Evolutionary conservation across 2,113 vertebrate genomes (phyloP).

Genomic region (Apodemus sylvaticus): DNA sequence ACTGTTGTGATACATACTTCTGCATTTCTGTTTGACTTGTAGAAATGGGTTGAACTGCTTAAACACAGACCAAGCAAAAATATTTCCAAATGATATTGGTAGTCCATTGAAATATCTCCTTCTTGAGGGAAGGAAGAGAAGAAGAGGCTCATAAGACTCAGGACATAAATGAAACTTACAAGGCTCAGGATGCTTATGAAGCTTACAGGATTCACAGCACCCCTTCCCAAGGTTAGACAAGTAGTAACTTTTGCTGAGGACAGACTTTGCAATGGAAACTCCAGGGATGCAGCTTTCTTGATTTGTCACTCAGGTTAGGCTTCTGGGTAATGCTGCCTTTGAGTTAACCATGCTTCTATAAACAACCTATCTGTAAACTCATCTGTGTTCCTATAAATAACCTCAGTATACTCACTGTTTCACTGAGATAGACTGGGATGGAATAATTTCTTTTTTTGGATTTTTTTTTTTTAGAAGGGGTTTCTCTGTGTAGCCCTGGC

Average conservation of each 20-base stretch:
- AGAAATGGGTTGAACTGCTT: background rate
- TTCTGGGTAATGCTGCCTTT: background rate
- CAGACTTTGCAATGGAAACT: background rate
- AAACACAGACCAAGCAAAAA: constrained; percentile 5
- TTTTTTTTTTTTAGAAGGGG: too few species aligned
- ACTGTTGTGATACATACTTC: background rate
- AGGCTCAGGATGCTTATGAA: background rate
- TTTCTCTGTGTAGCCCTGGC: too few species aligned
- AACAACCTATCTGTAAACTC: background rate
- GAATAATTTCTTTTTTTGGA: background rate
- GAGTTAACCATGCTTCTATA: background rate
- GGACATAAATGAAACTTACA: background rate
- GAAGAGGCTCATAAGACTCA: background rate
- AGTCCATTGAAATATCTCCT: background rate
- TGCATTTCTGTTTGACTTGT: constrained; percentile 37
- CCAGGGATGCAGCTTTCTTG: background rate
- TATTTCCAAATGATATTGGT: background rate
- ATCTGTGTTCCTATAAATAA: background rate
- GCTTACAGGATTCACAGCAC: background rate
- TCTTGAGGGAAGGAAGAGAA: background rate
- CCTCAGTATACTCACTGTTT: background rate
- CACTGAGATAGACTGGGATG: background rate
- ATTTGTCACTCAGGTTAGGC: too few species aligned
- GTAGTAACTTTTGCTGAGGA: background rate
- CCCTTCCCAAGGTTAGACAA: background rate